Percentiles rank a stretch among this genome's conserved stretches.
These are phyloP conservation scores for Cheilosia variabilis DNA, from an alignment of 2,888 invertebrate species.

Conservation along the genomic window DNA sequence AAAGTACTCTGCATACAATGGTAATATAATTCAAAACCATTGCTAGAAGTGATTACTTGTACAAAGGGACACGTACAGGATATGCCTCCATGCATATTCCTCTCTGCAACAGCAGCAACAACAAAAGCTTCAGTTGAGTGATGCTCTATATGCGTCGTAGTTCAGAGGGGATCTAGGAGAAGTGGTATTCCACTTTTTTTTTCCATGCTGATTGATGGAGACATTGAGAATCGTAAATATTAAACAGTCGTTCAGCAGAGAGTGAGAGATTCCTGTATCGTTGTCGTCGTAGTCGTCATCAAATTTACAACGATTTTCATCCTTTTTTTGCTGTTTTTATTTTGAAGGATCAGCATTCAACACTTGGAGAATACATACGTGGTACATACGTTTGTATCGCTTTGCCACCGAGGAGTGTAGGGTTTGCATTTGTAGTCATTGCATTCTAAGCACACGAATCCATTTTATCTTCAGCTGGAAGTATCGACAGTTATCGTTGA, in stretches of 20 bases:
- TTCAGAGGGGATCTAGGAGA: slow-evolving; percentile 49
- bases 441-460: slow-evolving; percentile 66
- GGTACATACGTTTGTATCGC: background rate
- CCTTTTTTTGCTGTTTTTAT: slow-evolving; percentile 40
- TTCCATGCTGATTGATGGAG: slow-evolving; percentile 70
- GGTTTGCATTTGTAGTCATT: slow-evolving; percentile 45
- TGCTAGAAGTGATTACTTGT: slow-evolving; percentile 70
- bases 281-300: slow-evolving; percentile 67
- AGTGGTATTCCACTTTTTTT: slow-evolving; percentile 59
- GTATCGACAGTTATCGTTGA: slow-evolving; percentile 63
- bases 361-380: slow-evolving; percentile 27
- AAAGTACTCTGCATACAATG: slow-evolving; percentile 72
- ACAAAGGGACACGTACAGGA: slow-evolving; percentile 65
- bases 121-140: slow-evolving; percentile 53
- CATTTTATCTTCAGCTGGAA: slow-evolving; percentile 55
- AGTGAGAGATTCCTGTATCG: slow-evolving; percentile 32
- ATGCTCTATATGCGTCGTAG: slow-evolving; percentile 39
- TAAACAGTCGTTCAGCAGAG: slow-evolving; percentile 65
- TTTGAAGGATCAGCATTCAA: slow-evolving; percentile 65
- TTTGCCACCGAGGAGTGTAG: slow-evolving; percentile 5
- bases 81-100: slow-evolving; percentile 68
- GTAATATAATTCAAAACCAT: slow-evolving; percentile 73
- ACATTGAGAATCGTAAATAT: slow-evolving; percentile 75
- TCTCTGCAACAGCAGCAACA: slow-evolving; percentile 27
- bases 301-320: slow-evolving; percentile 62